phyloP scores from a whole-genome alignment of 2,797 vertebrate genomes.

The Myiotriccus ornatus region DNA sequence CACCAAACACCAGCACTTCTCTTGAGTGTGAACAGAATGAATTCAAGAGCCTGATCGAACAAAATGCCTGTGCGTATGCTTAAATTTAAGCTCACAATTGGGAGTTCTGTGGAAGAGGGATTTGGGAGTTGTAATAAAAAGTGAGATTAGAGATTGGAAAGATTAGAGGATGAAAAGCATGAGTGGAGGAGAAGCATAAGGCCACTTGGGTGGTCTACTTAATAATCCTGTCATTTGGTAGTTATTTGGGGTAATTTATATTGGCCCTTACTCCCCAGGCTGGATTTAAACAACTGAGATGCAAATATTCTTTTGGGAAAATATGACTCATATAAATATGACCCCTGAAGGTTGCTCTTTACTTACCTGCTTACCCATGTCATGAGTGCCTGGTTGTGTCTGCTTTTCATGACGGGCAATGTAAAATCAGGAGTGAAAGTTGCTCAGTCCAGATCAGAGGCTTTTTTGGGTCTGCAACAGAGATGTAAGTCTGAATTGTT shows the following conservation, averaged over 20 bases:
- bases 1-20: background rate
- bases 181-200: background rate
- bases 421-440: background rate
- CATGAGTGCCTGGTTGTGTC: background rate
- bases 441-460: background rate
- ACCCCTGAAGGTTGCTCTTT: background rate
- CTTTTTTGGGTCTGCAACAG: background rate
- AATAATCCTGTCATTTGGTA: background rate
- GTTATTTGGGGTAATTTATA: background rate
- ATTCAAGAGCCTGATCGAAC: background rate
- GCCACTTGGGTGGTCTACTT: background rate
- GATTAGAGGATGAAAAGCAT: background rate
- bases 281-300: background rate
- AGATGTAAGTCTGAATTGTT: background rate
- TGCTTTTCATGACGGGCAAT: background rate
- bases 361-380: background rate
- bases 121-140: slow-evolving; percentile 40
- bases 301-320: background rate
- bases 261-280: background rate
- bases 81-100: background rate
- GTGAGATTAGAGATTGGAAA: slow-evolving; percentile 14
- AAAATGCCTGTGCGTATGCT: background rate
- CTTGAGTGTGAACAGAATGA: background rate
- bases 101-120: background rate
- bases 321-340: background rate